A percentile compares a stretch with the other conserved stretches of the same genome.
phyloP scores from a whole-genome alignment of 2,113 vertebrate species.

The Deroptyus accipitrinus region DNA sequence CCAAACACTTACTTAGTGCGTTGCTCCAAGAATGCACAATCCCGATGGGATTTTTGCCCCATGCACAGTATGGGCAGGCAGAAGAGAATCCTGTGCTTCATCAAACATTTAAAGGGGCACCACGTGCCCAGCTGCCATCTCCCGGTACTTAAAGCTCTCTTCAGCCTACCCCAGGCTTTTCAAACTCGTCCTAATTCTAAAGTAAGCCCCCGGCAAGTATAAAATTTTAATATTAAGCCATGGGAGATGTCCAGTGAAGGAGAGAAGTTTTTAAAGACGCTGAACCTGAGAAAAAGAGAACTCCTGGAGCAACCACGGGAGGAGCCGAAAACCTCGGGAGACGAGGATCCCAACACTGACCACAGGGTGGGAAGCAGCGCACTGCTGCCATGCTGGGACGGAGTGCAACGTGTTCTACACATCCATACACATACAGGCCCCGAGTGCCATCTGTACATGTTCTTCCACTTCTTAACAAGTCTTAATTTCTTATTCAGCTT shows the following conservation, averaged over 20 bases:
- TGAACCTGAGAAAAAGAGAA: background rate
- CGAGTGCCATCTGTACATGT: background rate
- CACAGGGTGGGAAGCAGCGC: rapidly evolving
- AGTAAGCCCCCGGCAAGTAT: constrained; percentile 59
- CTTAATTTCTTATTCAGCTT: constrained; percentile 49
- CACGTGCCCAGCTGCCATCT: background rate
- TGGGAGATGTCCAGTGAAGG: background rate
- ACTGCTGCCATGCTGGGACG: background rate
- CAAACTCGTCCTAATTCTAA: constrained; percentile 34
- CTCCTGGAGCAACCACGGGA: background rate
- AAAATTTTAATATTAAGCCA: constrained; percentile 53
- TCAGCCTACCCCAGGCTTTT: background rate
- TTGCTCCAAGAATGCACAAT: background rate
- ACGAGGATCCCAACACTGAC: background rate
- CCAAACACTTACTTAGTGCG: background rate
- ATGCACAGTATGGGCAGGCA: background rate
- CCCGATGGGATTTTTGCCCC: background rate
- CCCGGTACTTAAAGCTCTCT: background rate
- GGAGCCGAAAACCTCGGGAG: background rate
- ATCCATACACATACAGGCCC: rapidly evolving
- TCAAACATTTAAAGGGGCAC: constrained; percentile 31
- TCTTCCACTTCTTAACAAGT: background rate
- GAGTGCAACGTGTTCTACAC: rapidly evolving
- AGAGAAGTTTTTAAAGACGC: background rate
- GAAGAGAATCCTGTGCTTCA: background rate